phyloP scores from a whole-genome alignment of 2,113 vertebrate genomes.

The Neogale vison region DNA sequence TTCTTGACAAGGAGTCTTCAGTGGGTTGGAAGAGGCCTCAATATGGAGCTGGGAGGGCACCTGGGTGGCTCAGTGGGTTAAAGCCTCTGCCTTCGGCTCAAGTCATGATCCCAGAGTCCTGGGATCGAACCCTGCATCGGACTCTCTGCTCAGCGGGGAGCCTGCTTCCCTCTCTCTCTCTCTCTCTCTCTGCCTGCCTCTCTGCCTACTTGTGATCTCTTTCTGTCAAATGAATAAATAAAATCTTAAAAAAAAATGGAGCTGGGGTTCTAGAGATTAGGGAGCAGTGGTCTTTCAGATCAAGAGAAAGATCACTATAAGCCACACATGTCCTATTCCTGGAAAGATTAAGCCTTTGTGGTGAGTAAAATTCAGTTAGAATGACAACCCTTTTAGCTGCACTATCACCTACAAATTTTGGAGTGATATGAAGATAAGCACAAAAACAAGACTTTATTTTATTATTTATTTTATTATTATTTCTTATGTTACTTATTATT shows the following conservation, averaged over 20 bases:
- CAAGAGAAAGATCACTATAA: neutral
- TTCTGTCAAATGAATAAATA: too few relatives aligned
- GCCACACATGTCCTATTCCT: neutral
- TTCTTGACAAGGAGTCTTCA: neutral
- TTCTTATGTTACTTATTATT: neutral
- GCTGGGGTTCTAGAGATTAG: neutral
- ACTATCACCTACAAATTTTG: neutral
- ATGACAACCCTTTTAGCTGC: neutral
- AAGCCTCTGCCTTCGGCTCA: too few relatives aligned
- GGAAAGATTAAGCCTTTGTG: neutral
- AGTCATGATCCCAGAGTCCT: too few relatives aligned
- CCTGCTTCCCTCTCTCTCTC: too few relatives aligned
- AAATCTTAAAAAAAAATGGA: neutral
- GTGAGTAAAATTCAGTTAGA: neutral
- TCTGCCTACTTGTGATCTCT: too few relatives aligned
- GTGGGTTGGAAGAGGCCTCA: neutral
- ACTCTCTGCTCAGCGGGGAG: too few relatives aligned
- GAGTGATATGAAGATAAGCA: neutral
- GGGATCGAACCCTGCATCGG: too few relatives aligned
- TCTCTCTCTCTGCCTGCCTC: too few relatives aligned
- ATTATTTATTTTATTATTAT: constrained; percentile 24
- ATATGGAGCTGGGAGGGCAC: neutral
- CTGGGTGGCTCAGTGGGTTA: too few relatives aligned
- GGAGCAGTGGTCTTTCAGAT: neutral
- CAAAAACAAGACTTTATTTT: constrained; percentile 42